Conservation (phyloP, 2,797 vertebrate genomes). For the Rachycentron canadum region DNA sequence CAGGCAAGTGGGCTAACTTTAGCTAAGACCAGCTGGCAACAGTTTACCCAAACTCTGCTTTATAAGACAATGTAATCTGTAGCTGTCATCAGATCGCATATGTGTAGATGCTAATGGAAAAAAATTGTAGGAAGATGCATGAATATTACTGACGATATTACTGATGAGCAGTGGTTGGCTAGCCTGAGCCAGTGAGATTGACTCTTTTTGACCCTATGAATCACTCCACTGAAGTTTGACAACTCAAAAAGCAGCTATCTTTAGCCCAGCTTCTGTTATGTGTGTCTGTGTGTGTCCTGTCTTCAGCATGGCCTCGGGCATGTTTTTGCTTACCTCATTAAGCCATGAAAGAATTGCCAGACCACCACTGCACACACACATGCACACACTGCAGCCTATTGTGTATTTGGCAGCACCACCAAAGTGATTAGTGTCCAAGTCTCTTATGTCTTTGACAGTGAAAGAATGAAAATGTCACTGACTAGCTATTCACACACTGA, state of each 20-base stretch:
- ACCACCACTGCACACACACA: conserved; percentile 70
- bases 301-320: conserved; percentile 74
- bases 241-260: conserved; percentile 71
- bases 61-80: not conserved
- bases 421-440: conserved; percentile 65
- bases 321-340: conserved; percentile 85
- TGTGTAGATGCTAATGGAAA: not conserved
- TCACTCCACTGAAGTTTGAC: conserved; percentile 66
- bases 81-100: not conserved
- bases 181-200: conserved; percentile 53
- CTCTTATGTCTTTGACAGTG: conserved; percentile 59
- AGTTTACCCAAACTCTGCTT: not conserved
- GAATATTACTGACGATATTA: conserved; percentile 12
- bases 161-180: conserved; percentile 12
- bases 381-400: conserved; percentile 69
- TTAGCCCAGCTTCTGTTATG: conserved; percentile 69
- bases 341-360: conserved; percentile 76
- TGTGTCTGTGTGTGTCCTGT: conserved; percentile 68
- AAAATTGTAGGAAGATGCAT: not conserved
- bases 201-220: conserved; percentile 74
- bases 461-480: conserved; percentile 65
- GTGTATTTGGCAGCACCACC: conserved; percentile 52
- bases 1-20: not conserved
- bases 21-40: not conserved
- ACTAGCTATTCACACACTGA: conserved; percentile 58